phyloP scores from a whole-genome alignment of 2,888 invertebrate species.

The Tetramorium bicarinatum region DNA sequence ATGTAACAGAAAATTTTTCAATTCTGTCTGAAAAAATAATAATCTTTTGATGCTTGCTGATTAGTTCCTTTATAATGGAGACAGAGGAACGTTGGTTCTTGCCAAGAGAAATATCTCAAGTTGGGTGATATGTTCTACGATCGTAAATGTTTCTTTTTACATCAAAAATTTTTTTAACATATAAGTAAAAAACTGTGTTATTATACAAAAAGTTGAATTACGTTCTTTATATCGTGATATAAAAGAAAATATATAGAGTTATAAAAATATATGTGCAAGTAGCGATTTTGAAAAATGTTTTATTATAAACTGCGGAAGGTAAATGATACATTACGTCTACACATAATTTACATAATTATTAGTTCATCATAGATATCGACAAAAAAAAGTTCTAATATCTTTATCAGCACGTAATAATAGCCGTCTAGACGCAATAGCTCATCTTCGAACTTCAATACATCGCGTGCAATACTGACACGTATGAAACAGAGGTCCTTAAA shows the following conservation, averaged over 20 bases:
- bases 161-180: conserved; percentile 1
- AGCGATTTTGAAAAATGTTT: conserved; percentile 2
- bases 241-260: background rate
- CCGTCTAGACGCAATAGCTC: background rate
- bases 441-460: conserved; percentile 46
- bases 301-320: conserved; percentile 39
- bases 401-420: conserved; percentile 4
- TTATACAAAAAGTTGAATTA: background rate
- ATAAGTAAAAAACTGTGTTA: background rate
- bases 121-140: background rate
- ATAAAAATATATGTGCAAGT: background rate
- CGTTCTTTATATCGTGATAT: background rate
- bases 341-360: background rate
- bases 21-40: conserved; percentile 34
- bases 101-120: background rate
- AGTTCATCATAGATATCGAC: background rate
- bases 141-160: background rate
- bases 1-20: conserved; percentile 51
- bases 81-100: background rate
- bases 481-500: conserved; percentile 63
- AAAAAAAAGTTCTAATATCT: conserved; percentile 16
- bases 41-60: conserved; percentile 20
- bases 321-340: conserved; percentile 27
- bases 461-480: conserved; percentile 63
- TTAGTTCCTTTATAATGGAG: background rate